These are phyloP conservation scores for Teleiodes luculella DNA, from an alignment of 2,888 invertebrate genomes.

Conservation along the genomic window DNA sequence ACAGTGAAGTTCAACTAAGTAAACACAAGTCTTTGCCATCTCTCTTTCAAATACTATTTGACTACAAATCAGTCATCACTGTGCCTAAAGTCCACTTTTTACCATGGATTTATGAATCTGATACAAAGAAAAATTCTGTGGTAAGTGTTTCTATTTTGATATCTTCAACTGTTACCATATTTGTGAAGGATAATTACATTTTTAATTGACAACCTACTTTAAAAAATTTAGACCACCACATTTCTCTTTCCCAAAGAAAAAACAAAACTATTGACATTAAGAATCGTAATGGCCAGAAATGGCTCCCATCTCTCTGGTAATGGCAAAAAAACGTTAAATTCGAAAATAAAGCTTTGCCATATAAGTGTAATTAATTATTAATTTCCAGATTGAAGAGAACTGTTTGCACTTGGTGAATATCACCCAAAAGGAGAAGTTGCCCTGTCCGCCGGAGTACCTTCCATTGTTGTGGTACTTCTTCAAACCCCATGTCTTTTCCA, in stretches of 20 bases:
- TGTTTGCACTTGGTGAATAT: constrained; percentile 82
- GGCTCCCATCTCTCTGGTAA: no score
- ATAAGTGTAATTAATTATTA: no score
- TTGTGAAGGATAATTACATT: no score
- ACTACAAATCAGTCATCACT: constrained; percentile 78
- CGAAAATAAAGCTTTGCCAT: no score
- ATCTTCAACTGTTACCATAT: no score
- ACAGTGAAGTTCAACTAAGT: constrained; percentile 74
- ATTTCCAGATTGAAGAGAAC: constrained; percentile 71
- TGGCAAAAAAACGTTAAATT: no score
- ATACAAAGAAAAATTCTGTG: constrained; percentile 33
- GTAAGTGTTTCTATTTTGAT: neutral
- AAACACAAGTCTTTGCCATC: constrained; percentile 80
- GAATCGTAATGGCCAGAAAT: no score
- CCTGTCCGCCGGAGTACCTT: constrained; percentile 76
- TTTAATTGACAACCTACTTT: no score
- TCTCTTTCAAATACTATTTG: constrained; percentile 84
- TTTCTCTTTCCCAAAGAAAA: no score
- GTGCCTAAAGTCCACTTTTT: constrained; percentile 82
- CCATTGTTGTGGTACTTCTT: constrained; percentile 84
- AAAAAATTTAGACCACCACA: no score
- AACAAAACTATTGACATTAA: no score
- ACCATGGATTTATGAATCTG: constrained; percentile 73
- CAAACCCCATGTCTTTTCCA: constrained; percentile 80
- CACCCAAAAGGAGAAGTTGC: constrained; percentile 78